phyloP scores from a whole-genome alignment of 2,113 vertebrate genomes.

The cattle (Bos taurus) region ARS-UCD2.0 NC_037339.1:11224501-11225000 shows the following conservation, averaged over 20 bases:
- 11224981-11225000: not conserved
- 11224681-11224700: not conserved
- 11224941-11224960: not conserved
- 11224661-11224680: constrained; percentile 21
- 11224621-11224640: not conserved
- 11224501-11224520: not conserved
- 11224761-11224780: not conserved
- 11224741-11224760: not conserved
- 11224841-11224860: not conserved
- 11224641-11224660: not conserved
- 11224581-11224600: not conserved
- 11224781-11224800: not conserved
- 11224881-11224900: not conserved
- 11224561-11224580: not conserved
- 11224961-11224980: not conserved
- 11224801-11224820: not conserved
- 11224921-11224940: not conserved
- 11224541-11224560: not conserved
- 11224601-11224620: constrained; percentile 16
- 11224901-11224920: not conserved
- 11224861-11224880: not conserved
- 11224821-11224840: not conserved
- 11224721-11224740: not conserved
- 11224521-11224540: not conserved
- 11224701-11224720: not conserved